These are phyloP conservation scores for Coreius guichenoti DNA, from an alignment of 2,797 vertebrate genomes.

Conservation along the genomic window DNA sequence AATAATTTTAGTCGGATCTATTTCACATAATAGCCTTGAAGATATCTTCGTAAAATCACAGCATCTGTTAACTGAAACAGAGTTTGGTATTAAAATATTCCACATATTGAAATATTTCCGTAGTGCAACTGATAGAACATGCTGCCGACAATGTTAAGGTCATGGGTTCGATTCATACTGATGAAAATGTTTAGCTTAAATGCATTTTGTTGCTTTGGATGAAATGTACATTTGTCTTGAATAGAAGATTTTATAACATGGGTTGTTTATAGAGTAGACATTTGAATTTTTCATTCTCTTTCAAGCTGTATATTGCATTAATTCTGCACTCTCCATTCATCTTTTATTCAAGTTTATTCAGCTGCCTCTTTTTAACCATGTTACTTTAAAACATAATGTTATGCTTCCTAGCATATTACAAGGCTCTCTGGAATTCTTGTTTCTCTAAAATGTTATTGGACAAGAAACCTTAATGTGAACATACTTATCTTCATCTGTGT, in stretches of 20 bases:
- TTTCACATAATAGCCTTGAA: conserved; percentile 31
- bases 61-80: conserved; percentile 23
- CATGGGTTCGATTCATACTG: neutral
- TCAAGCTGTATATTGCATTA: neutral
- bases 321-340: neutral
- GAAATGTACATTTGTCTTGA: neutral
- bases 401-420: neutral
- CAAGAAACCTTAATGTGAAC: neutral
- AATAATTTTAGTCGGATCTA: conserved; percentile 17
- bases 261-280: neutral
- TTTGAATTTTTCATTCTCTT: neutral
- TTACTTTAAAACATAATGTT: neutral
- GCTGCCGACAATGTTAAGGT: neutral
- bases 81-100: neutral
- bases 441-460: neutral
- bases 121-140: neutral
- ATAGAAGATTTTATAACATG: neutral
- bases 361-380: neutral
- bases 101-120: neutral
- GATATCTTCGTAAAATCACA: neutral
- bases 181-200: neutral
- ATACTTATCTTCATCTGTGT: neutral
- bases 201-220: neutral
- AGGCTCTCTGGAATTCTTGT: neutral
- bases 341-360: neutral